phyloP scores from a whole-genome alignment of 1,140 invertebrate species.

The Musca domestica region DNA sequence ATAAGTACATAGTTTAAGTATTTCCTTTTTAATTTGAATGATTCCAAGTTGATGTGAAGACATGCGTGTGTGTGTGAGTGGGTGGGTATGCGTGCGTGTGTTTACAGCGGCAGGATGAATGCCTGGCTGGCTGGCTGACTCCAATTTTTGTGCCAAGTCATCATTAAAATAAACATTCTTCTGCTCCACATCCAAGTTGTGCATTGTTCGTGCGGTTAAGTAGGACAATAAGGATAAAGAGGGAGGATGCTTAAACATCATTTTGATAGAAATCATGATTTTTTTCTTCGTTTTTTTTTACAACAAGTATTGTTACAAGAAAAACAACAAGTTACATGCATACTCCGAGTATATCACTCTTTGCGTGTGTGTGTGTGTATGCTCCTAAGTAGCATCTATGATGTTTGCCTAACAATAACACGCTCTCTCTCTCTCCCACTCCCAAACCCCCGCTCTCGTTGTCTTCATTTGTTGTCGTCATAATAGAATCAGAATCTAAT shows the following conservation, averaged over 20 bases:
- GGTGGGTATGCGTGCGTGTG: too few species aligned
- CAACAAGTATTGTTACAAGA: constrained; percentile 13
- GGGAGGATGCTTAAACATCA: background rate
- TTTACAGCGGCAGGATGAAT: too few species aligned
- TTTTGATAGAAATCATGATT: background rate
- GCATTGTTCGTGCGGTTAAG: constrained; percentile 11
- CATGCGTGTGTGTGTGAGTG: too few species aligned
- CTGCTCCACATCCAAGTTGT: background rate
- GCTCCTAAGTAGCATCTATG: background rate
- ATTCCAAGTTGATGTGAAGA: too few species aligned
- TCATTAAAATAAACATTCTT: constrained; percentile 20
- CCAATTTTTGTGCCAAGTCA: constrained; percentile 7
- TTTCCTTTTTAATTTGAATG: constrained; percentile 14
- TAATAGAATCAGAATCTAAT: constrained; percentile 17
- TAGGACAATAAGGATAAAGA: constrained; percentile 11
- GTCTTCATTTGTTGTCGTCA: background rate
- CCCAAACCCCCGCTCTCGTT: too few species aligned
- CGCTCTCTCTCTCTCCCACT: too few species aligned
- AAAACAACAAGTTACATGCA: background rate
- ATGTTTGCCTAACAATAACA: constrained; percentile 13
- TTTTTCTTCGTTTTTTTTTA: constrained; percentile 1
- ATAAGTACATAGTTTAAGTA: constrained; percentile 7
- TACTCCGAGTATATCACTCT: background rate
- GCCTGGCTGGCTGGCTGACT: too few species aligned
- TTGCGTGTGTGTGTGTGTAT: background rate